phyloP scores from a whole-genome alignment of 1,140 invertebrate genomes.

The Drosophila virilis region DNA sequence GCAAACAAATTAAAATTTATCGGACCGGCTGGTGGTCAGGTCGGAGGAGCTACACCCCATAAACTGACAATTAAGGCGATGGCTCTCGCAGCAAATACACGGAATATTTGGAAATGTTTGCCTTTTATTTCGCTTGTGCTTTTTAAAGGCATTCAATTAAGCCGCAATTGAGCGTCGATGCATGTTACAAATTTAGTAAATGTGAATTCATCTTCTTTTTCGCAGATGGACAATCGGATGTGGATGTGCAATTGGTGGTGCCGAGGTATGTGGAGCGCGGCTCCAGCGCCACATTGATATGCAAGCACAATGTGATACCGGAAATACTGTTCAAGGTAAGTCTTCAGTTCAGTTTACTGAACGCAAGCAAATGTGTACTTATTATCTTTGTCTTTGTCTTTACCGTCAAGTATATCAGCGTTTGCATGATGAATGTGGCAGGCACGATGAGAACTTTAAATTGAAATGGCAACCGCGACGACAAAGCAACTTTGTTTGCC shows the following conservation, averaged over 20 bases:
- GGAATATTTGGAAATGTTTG: constrained; percentile 39
- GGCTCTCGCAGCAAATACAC: constrained; percentile 37
- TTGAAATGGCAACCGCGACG: constrained; percentile 48
- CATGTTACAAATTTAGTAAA: constrained; percentile 34
- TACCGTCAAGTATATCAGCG: constrained; percentile 9
- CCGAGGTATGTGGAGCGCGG: constrained; percentile 82
- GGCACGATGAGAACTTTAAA: constrained; percentile 61
- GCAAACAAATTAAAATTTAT: constrained; percentile 82
- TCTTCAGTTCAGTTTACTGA: not conserved
- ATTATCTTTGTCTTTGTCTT: constrained; percentile 28
- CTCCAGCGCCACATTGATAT: constrained; percentile 86
- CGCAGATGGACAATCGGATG: constrained; percentile 84
- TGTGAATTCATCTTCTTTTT: constrained; percentile 16
- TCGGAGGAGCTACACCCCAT: constrained; percentile 20
- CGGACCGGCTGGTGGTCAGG: constrained; percentile 38
- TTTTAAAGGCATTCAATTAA: constrained; percentile 75
- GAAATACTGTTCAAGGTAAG: constrained; percentile 88
- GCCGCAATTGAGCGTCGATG: constrained; percentile 46
- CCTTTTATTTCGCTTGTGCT: constrained; percentile 17
- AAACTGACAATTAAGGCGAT: constrained; percentile 47
- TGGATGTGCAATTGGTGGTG: constrained; percentile 78
- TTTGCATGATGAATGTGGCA: constrained; percentile 47
- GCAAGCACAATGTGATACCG: constrained; percentile 87
- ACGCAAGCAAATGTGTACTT: constrained; percentile 5
- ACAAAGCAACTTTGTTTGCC: constrained; percentile 53